Evolutionary conservation across 2,113 vertebrate species (phyloP).

Genomic region (Mohoua ochrocephala): DNA sequence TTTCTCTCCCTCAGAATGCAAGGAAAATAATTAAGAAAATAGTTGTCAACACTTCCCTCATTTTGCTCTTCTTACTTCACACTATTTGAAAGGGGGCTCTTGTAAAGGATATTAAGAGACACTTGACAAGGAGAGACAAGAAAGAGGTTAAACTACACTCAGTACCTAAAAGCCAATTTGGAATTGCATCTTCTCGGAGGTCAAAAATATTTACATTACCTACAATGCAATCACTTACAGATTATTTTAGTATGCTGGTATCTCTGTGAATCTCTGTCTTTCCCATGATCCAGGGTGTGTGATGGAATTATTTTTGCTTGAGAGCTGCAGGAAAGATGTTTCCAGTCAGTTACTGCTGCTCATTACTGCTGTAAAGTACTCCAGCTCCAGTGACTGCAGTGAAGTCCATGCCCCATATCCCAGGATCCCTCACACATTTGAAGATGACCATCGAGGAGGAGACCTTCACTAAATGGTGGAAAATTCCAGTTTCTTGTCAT

Average conservation of each 20-base stretch:
- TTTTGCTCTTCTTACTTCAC: background rate
- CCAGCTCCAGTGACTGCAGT: background rate
- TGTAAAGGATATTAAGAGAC: background rate
- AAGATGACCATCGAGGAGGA: background rate
- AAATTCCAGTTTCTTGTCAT: background rate
- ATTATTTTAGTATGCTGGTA: background rate
- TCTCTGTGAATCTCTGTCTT: background rate
- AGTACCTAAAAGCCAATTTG: background rate
- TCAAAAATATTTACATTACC: background rate
- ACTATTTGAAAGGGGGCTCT: background rate
- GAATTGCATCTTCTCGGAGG: background rate
- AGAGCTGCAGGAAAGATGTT: background rate
- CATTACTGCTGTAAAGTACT: background rate
- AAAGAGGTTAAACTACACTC: background rate
- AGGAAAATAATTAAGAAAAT: background rate
- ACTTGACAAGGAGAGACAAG: background rate
- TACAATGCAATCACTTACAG: background rate
- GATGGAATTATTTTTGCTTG: background rate
- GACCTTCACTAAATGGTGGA: background rate
- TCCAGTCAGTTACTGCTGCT: background rate
- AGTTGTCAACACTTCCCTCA: background rate
- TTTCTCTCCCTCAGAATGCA: background rate
- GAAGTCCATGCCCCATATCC: background rate
- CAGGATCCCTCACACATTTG: background rate
- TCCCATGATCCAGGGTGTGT: background rate